Percentiles rank a stretch among this genome's conserved stretches.
phyloP scores from a whole-genome alignment of 1,140 invertebrate species.

The Heliconius congener region DNA sequence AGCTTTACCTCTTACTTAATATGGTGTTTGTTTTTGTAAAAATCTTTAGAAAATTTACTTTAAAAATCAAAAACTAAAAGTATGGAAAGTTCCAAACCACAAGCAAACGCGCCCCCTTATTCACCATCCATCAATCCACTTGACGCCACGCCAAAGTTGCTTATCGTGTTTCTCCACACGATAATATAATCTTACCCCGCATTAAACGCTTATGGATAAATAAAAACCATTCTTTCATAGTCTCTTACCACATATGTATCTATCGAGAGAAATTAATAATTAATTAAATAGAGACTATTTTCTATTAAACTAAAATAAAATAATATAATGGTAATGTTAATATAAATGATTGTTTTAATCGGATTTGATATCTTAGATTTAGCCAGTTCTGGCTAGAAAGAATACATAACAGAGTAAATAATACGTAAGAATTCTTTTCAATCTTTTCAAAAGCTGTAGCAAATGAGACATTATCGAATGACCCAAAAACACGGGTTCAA shows the following conservation, averaged over 20 bases:
- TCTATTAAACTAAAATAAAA: too few relatives aligned
- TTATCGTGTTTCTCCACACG: background rate
- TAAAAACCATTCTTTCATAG: background rate
- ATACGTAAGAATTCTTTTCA: background rate
- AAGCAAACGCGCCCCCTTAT: background rate
- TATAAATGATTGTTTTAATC: too few relatives aligned
- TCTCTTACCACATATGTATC: background rate
- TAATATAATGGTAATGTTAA: too few relatives aligned
- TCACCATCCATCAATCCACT: conserved; percentile 1
- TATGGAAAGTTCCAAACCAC: background rate
- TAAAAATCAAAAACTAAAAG: background rate
- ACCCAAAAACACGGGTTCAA: conserved; percentile 3
- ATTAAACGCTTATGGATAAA: background rate
- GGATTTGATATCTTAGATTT: too few relatives aligned
- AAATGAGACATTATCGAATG: conserved; percentile 10
- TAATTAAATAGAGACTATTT: too few relatives aligned
- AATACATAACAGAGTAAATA: background rate
- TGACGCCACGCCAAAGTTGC: conserved; percentile 8
- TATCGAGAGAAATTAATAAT: too few relatives aligned
- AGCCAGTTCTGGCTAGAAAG: too few relatives aligned
- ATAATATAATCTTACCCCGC: background rate
- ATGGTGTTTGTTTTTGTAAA: too few relatives aligned
- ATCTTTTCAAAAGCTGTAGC: background rate
- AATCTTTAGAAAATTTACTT: background rate
- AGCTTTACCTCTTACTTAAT: too few relatives aligned